phyloP scores from a whole-genome alignment of 2,113 vertebrate genomes.

The Myotis davidii region DNA sequence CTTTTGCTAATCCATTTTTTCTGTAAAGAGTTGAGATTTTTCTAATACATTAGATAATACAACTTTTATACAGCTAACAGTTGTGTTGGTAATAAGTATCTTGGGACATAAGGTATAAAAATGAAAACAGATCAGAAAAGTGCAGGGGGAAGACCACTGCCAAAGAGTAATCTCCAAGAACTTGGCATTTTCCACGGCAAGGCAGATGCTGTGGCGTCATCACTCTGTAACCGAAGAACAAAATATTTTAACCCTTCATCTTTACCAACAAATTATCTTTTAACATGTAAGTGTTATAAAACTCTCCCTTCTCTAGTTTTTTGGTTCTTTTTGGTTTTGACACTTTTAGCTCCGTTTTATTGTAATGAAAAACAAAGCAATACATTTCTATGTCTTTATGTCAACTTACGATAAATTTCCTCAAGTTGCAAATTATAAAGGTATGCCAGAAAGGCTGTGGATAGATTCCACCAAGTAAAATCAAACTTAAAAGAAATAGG shows the following conservation, averaged over 20 bases:
- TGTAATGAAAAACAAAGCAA: conserved; percentile 37
- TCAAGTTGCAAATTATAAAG: conserved; percentile 46
- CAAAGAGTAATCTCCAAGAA: conserved; percentile 96
- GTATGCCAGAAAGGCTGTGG: not conserved
- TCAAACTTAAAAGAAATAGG: not conserved
- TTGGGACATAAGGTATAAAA: not conserved
- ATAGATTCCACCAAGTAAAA: not conserved
- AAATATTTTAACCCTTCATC: not conserved
- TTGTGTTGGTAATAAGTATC: not conserved
- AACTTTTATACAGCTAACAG: not conserved
- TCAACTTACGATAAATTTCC: not conserved
- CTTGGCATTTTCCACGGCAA: conserved; percentile 92
- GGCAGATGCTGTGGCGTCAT: conserved; percentile 48
- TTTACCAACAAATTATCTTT: conserved; percentile 4
- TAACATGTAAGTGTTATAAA: not conserved
- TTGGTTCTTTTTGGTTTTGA: not conserved
- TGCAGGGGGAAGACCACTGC: conserved; percentile 93
- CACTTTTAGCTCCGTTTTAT: not conserved
- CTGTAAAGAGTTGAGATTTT: conserved; percentile 10
- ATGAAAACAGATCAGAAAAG: conserved; percentile 87
- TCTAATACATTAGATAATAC: not conserved
- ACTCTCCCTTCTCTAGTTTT: not conserved
- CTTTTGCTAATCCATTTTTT: not conserved
- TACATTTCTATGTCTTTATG: not conserved
- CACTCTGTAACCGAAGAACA: conserved; percentile 76